Percentiles rank a stretch among this genome's conserved stretches.
These are phyloP conservation scores for Sturnira hondurensis DNA, from an alignment of 2,113 vertebrate species.

Conservation along the genomic window DNA sequence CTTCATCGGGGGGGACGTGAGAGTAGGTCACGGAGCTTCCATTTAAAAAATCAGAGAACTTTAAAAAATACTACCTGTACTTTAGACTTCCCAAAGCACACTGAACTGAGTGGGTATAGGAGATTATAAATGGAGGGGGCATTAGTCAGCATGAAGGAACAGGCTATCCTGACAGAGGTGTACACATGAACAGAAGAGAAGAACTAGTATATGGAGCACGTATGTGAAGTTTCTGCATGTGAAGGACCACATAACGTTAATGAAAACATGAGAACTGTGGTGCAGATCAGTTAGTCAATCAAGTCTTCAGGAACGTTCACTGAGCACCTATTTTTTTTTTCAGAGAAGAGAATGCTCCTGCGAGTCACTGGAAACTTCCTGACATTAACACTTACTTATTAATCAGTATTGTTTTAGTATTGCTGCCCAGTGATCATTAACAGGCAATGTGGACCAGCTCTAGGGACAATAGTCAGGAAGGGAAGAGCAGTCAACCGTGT, in stretches of 20 bases:
- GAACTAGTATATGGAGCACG: neutral
- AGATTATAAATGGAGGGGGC: neutral
- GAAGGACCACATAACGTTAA: neutral
- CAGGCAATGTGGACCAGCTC: neutral
- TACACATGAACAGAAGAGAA: neutral
- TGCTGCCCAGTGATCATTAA: neutral
- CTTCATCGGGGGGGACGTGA: neutral
- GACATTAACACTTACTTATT: neutral
- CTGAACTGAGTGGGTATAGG: neutral
- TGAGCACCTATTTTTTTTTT: neutral
- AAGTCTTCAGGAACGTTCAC: neutral
- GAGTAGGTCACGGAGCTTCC: conserved; percentile 42
- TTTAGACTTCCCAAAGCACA: conserved; percentile 39
- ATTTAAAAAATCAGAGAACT: conserved; percentile 53
- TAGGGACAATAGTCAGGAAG: neutral
- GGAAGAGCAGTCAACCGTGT: neutral
- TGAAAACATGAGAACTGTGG: neutral
- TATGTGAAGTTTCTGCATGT: neutral
- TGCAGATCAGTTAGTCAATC: neutral
- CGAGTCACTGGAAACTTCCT: neutral
- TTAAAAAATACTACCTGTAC: conserved; percentile 39
- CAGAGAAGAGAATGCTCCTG: neutral
- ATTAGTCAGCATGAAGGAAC: neutral
- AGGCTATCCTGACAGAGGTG: neutral
- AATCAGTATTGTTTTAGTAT: neutral